Evolutionary conservation across 2,113 vertebrate genomes (phyloP), one percentile per base, ranked within the genome.

Genomic region (Cathartes aura): DNA sequence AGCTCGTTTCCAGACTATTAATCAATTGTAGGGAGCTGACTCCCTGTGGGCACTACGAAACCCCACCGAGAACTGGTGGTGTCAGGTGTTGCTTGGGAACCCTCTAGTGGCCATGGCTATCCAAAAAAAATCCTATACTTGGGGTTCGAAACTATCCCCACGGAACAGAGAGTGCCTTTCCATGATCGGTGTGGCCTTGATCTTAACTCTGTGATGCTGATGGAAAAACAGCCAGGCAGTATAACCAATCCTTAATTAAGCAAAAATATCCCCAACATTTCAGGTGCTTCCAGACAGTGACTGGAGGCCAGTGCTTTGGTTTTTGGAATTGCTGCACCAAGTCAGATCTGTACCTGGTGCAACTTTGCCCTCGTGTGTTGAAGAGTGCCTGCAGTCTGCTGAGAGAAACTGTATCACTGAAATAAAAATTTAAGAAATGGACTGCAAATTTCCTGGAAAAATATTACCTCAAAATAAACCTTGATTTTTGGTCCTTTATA

Each of bases 21-120:
- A 4, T 11, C 9, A 23, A 23, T 8, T 12, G 8, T 1, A 12
- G 18, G n/a, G 36, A 63, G 27, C 32, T 4, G 43, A 19, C 5
- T 60, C 18, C 26, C 32, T 3, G 11, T 24, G 8, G 2, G 14
- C 24, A 5, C 8, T 5, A 5, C 0, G 1, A 45, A 59, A 45
- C 3, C 10, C 11, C 34, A 13, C 26, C 0, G 5, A 56, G 40
- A 42, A 14, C 24, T 12, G 19, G 4, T 15, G 2, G 13, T 16
- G 23, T 52, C 32, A 6, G 34, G 8, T 43, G 40, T 66, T 38
- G 14, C 84, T 60, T 62, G 70, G n/a, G 79, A 32, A 15, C 82
- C 95, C 67, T 50, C 96, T 94, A 87, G 85, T 84, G 96, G 82
- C n/a, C n/a, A 0, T 4, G 5, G 32, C 8, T 78, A 3, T 36